Evolutionary conservation across 2,888 invertebrate genomes (phyloP), one percentile per base, ranked within the genome.

Genomic region (Gari tellinella): DNA sequence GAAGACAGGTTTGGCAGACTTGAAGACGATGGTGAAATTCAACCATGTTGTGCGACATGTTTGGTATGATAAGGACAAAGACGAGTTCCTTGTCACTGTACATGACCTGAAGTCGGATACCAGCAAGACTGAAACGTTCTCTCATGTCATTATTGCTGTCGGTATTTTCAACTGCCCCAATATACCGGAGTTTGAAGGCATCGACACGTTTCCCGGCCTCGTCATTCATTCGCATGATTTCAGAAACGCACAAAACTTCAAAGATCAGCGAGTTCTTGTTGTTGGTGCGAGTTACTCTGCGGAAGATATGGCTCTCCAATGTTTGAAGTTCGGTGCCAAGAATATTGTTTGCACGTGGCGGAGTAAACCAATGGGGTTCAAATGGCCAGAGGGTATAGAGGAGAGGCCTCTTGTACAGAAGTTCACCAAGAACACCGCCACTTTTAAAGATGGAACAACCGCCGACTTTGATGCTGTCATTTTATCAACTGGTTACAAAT

Each of bases 171-270:
- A 53, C 10, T 19, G 45, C 2, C 66, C 80, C 23, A 67, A 80
- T 12, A 56, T 58, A 53, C 75, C 80, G 5, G 19, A 26, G 0
- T 66, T 64, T 57, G 45, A 49, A 10, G 80, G 80, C 2, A 60
- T 76, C 1, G 69, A 69, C 5, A 45, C 37, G 12, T 80, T 80
- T 43, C n/a, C 19, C 10, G 73, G 80, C 8, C 53, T 62, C 17
- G 53, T 75, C 1, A n/a, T 80, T 12, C 75, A 80, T 46, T 63
- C 75, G 0, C 66, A 80, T 46, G 70, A 80, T 46, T 75, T 75
- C 57, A 48, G 75, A 23, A 60, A 68, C 23, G 65, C 69, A 0
- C 17, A 8, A 14, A 63, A 72, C 19, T 80, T 69, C 56, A 53
- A 48, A 37, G 68, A 53, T 41, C 67, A 72, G 25, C 51, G 63